Conservation (phyloP, 1,140 invertebrate species). For the Onthophagus taurus region DNA sequence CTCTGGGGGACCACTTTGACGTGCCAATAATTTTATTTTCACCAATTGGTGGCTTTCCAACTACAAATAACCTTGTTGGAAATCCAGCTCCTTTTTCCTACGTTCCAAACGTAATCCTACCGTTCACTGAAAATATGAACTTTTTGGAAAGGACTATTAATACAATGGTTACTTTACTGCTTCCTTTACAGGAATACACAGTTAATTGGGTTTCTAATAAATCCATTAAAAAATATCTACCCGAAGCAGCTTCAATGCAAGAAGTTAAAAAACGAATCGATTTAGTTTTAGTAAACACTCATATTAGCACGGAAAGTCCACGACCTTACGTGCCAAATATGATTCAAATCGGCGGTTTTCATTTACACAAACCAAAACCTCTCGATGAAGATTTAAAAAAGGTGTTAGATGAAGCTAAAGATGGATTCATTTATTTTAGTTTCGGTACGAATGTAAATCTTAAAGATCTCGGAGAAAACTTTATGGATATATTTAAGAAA, state of each 20-base stretch:
- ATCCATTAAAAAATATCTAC: conserved; percentile 18
- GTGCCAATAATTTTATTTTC: conserved; percentile 1
- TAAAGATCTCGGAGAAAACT: neutral
- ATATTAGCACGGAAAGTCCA: conserved; percentile 31
- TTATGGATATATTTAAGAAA: conserved; percentile 2
- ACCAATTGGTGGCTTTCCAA: neutral
- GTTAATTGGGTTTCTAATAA: neutral
- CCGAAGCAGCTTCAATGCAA: conserved; percentile 38
- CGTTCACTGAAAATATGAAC: conserved; percentile 12
- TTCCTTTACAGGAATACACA: neutral
- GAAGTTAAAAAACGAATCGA: conserved; percentile 38
- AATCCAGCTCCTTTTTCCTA: conserved; percentile 11
- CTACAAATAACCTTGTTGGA: neutral
- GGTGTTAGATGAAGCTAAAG: neutral
- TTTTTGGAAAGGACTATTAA: conserved; percentile 11
- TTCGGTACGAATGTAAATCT: conserved; percentile 3
- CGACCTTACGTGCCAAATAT: conserved; percentile 30
- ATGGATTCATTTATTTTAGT: conserved; percentile 4
- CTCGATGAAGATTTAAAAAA: conserved; percentile 24
- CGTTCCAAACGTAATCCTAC: conserved; percentile 2
- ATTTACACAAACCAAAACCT: conserved; percentile 22
- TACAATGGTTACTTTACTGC: neutral
- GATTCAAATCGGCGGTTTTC: conserved; percentile 35
- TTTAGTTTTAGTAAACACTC: conserved; percentile 30
- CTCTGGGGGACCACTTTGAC: neutral